These are phyloP conservation scores for Erpobdella octoculata DNA, from an alignment of 2,888 invertebrate genomes.

Conservation along the genomic window DNA sequence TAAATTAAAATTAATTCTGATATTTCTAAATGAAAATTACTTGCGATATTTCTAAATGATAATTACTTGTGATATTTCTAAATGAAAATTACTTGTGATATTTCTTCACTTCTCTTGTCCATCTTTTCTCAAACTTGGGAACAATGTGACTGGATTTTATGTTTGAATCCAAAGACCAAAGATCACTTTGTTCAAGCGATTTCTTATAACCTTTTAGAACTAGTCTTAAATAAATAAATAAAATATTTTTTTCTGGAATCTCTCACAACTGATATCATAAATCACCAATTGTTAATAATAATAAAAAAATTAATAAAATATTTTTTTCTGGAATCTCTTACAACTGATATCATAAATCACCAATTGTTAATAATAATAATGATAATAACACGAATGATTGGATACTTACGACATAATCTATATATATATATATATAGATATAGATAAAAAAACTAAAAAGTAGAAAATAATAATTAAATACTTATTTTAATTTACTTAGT, in stretches of 20 bases:
- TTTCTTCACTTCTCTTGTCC: conserved; percentile 60
- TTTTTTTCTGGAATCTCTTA: background rate
- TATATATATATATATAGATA: conserved; percentile 8
- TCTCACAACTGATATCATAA: background rate
- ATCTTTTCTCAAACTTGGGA: conserved; percentile 73
- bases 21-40: too few relatives aligned
- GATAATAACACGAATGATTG: too few relatives aligned
- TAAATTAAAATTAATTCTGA: background rate
- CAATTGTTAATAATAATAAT: too few relatives aligned
- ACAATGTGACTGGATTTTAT: conserved; percentile 73
- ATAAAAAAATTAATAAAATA: background rate
- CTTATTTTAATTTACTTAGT: background rate
- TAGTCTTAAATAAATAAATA: conserved; percentile 52
- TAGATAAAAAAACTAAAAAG: too few relatives aligned
- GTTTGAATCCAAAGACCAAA: conserved; percentile 81
- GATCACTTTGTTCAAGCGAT: conserved; percentile 70
- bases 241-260: background rate
- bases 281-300: background rate
- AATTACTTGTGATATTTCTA: too few relatives aligned
- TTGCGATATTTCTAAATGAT: too few relatives aligned
- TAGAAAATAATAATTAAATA: too few relatives aligned
- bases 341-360: background rate
- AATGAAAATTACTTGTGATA: conserved; percentile 37
- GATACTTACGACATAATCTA: too few relatives aligned
- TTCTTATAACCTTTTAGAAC: conserved; percentile 76